Conservation (phyloP, 2,113 vertebrate genomes). For the Calidris pugnax region DNA sequence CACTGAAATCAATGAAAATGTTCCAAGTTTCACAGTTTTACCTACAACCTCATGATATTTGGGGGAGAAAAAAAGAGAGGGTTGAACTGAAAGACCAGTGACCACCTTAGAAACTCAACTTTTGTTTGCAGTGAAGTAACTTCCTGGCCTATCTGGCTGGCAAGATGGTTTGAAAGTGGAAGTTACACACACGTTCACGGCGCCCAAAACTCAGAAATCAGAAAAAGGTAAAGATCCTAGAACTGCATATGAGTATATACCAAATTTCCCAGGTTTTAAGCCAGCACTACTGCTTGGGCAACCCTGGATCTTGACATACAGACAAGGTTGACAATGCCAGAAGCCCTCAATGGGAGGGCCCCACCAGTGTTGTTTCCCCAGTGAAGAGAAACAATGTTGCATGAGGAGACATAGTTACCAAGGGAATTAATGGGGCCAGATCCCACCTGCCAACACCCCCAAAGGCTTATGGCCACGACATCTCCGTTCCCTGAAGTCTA, state of each 20-base stretch:
- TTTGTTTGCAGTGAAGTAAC: not conserved
- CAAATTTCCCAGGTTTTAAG: not conserved
- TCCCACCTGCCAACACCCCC: not conserved
- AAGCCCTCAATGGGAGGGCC: not conserved
- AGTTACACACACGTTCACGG: accelerated
- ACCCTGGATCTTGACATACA: accelerated
- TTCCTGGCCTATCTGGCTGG: not conserved
- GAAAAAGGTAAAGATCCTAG: not conserved
- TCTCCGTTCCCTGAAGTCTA: not conserved
- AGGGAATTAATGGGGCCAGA: not conserved
- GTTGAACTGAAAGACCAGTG: not conserved
- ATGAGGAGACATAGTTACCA: accelerated
- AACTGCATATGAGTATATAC: not conserved
- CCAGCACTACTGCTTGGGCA: not conserved
- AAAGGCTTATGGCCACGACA: not conserved
- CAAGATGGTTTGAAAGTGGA: not conserved
- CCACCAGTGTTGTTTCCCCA: not conserved
- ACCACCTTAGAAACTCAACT: not conserved
- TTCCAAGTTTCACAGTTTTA: not conserved
- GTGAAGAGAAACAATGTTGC: accelerated
- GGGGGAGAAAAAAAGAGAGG: not conserved
- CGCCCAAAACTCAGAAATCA: not conserved
- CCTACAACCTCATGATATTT: not conserved
- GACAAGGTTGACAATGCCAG: not conserved
- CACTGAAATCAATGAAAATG: not conserved